Evolutionary conservation across 2,888 invertebrate species (phyloP).

Genomic region (Cryptus armator): DNA sequence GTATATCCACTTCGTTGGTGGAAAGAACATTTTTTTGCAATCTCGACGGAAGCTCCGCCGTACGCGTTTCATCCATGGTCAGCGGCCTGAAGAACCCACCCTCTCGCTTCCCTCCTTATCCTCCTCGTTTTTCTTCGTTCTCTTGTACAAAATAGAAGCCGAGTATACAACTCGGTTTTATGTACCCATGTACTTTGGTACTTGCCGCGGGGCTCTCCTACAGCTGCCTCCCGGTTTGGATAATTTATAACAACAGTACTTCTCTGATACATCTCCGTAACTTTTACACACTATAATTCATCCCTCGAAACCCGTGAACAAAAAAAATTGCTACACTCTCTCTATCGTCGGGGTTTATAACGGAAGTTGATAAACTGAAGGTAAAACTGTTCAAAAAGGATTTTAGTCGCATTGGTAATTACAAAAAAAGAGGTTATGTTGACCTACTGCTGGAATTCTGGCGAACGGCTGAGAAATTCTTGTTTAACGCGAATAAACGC

Average conservation of each 20-base stretch:
- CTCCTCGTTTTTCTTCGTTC: slow-evolving; percentile 28
- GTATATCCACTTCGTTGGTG: neutral
- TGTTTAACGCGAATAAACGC: too few relatives aligned
- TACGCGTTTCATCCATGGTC: slow-evolving; percentile 2
- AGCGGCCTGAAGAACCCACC: slow-evolving; percentile 5
- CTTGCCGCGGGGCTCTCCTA: slow-evolving; percentile 38
- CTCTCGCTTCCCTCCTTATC: neutral
- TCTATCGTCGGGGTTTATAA: neutral
- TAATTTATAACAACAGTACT: slow-evolving; percentile 50
- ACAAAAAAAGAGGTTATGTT: too few relatives aligned
- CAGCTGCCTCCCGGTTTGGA: slow-evolving; percentile 17
- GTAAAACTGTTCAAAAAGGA: neutral
- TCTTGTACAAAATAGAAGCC: slow-evolving; percentile 20
- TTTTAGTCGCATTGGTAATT: neutral
- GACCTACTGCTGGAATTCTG: too few relatives aligned
- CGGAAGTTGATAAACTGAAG: neutral
- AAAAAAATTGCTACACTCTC: neutral
- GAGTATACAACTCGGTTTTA: slow-evolving; percentile 18
- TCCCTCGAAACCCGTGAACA: neutral
- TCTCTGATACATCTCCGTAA: slow-evolving; percentile 13
- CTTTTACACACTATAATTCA: neutral
- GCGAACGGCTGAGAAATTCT: too few relatives aligned
- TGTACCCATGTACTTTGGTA: slow-evolving; percentile 31
- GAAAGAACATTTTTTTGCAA: slow-evolving; percentile 9
- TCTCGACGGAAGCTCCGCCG: neutral